Evolutionary conservation across 2,113 vertebrate species (phyloP), one percentile per base, ranked within the genome.

Genomic region (Clarias magur): DNA sequence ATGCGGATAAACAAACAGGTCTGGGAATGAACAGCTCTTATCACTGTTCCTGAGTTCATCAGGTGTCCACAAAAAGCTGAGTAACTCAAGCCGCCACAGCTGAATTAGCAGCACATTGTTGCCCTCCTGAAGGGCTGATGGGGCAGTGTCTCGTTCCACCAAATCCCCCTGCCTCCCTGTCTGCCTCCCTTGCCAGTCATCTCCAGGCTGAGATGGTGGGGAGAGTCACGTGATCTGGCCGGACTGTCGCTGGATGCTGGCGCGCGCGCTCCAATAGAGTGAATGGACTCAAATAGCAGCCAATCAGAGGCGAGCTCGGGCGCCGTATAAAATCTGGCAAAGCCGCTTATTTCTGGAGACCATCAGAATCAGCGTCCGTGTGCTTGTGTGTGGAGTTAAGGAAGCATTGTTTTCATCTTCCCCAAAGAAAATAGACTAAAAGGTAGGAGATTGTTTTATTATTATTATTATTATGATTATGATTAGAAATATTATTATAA

Each of bases 221-320:
- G 19, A 3, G 1, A 6, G 80, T 56, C 88, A 89, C 72, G 86
- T 88, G 88, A 90, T 82, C 83, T 62, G 54, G 62, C 76, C 59
- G 62, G 83, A 84, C 81, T 86, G 81, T 87, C 82, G 68, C 85
- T 87, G 81, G 88, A 86, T 82, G 89, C 78, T 82, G 89, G 34
- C 68, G 78, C 60, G 65, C 27, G 85, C 83, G 85, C 60, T 86
- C 89, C 96, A 96, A 96, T 96, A 93, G 95, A 96, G 96, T 97
- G 96, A 97, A 96, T 96, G 96, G 96, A 94, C 93, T 96, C 95
- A 96, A 96, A 96, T 96, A 97, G 83, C 91, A 53, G 87, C 96
- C 96, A 97, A 97, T 96, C 87, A 92, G 87, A 42, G 10, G 62
- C 63, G 0, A 34, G 89, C 53, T 86, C 75, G 10, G 34, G 70